phyloP scores from a whole-genome alignment of 1,140 invertebrate genomes.

The Cardiocondyla obscurior region DNA sequence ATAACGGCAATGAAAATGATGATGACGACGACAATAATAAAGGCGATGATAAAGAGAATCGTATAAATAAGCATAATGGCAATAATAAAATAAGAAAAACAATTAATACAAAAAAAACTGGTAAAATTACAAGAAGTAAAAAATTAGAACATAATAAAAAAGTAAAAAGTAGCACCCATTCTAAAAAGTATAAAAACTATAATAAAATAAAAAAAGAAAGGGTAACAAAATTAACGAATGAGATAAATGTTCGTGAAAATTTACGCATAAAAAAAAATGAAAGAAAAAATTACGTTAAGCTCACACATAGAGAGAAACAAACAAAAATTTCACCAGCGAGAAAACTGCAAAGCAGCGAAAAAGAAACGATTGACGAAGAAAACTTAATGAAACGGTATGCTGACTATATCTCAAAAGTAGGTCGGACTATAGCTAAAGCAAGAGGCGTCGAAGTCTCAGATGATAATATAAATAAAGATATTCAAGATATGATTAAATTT shows the following conservation, averaged over 20 bases:
- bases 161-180: neutral
- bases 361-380: neutral
- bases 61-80: neutral
- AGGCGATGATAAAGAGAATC: neutral
- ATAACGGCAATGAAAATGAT: neutral
- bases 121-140: neutral
- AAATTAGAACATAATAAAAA: neutral
- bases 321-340: neutral
- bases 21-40: neutral
- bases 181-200: neutral
- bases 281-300: neutral
- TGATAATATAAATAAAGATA: constrained; percentile 10
- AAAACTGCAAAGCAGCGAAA: neutral
- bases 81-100: neutral
- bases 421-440: constrained; percentile 1
- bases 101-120: neutral
- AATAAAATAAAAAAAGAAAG: neutral
- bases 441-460: constrained; percentile 15
- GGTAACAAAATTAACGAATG: neutral
- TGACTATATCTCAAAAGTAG: constrained; percentile 20
- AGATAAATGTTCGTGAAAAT: neutral
- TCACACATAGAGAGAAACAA: neutral
- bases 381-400: neutral
- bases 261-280: neutral
- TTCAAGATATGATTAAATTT: constrained; percentile 48